phyloP scores from a whole-genome alignment of 1,140 invertebrate genomes.

The Nilaparvata lugens region DNA sequence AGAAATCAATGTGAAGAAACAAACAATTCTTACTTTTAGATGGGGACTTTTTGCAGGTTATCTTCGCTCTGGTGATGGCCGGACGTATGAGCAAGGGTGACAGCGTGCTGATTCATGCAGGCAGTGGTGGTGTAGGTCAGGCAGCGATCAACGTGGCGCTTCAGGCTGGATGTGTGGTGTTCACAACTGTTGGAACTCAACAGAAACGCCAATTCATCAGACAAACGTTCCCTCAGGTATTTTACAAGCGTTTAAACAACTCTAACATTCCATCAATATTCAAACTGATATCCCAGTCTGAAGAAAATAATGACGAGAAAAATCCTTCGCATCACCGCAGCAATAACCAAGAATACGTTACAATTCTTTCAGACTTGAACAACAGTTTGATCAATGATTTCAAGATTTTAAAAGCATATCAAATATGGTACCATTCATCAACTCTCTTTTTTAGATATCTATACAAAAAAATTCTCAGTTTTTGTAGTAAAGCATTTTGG shows the following conservation, averaged over 20 bases:
- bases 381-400: too few species aligned
- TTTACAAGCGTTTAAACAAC: neutral
- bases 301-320: too few species aligned
- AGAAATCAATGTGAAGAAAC: too few species aligned
- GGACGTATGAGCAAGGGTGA: constrained; percentile 50
- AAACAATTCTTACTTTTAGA: too few species aligned
- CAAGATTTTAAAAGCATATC: too few species aligned
- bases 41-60: constrained; percentile 33
- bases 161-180: constrained; percentile 52
- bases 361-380: too few species aligned
- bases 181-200: constrained; percentile 56
- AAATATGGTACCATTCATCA: neutral
- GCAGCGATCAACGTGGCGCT: constrained; percentile 65
- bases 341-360: too few species aligned
- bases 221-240: constrained; percentile 47
- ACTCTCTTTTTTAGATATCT: too few species aligned
- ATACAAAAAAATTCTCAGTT: too few species aligned
- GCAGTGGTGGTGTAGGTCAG: constrained; percentile 66
- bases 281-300: neutral
- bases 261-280: neutral
- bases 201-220: constrained; percentile 61
- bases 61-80: constrained; percentile 59
- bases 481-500: too few species aligned
- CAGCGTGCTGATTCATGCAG: constrained; percentile 63
- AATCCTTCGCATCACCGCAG: too few species aligned